A percentile compares a stretch with the other conserved stretches of the same genome.
These are phyloP conservation scores for Drosophila insularis DNA, from an alignment of 1,140 invertebrate species.

Conservation along the genomic window DNA sequence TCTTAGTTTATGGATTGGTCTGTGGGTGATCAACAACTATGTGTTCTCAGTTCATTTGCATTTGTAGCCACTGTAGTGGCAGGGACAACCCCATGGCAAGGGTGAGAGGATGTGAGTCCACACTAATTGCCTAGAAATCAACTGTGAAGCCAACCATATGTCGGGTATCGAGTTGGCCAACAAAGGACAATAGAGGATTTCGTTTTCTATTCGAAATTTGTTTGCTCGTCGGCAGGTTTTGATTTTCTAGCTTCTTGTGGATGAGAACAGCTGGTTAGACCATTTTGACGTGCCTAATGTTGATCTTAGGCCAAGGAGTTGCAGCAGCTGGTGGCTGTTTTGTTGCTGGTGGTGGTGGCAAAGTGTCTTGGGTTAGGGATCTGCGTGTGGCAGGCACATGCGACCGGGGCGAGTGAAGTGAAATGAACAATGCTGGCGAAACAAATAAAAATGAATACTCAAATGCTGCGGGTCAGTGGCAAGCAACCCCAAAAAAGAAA, in stretches of 20 bases:
- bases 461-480: conserved; percentile 62
- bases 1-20: conserved; percentile 13
- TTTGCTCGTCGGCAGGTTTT: conserved; percentile 59
- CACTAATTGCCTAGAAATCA: conserved; percentile 62
- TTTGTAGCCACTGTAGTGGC: conserved; percentile 27
- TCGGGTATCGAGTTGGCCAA: conserved; percentile 25
- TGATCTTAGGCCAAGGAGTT: conserved; percentile 67
- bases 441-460: conserved; percentile 26
- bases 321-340: conserved; percentile 31
- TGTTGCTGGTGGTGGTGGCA: conserved; percentile 51
- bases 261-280: conserved; percentile 66
- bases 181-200: conserved; percentile 38
- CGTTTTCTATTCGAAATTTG: conserved; percentile 51
- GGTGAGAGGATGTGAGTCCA: conserved; percentile 50
- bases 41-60: conserved; percentile 53
- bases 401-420: conserved; percentile 18
- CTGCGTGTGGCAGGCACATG: conserved; percentile 74
- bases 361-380: conserved; percentile 30
- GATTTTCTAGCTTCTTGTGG: conserved; percentile 48
- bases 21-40: conserved; percentile 29
- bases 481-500: conserved; percentile 51
- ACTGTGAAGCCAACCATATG: conserved; percentile 76
- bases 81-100: conserved; percentile 4
- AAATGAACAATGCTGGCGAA: conserved; percentile 53
- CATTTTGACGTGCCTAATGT: conserved; percentile 61